phyloP scores from a whole-genome alignment of 1,140 invertebrate species.

The Neodiprion virginianus region DNA sequence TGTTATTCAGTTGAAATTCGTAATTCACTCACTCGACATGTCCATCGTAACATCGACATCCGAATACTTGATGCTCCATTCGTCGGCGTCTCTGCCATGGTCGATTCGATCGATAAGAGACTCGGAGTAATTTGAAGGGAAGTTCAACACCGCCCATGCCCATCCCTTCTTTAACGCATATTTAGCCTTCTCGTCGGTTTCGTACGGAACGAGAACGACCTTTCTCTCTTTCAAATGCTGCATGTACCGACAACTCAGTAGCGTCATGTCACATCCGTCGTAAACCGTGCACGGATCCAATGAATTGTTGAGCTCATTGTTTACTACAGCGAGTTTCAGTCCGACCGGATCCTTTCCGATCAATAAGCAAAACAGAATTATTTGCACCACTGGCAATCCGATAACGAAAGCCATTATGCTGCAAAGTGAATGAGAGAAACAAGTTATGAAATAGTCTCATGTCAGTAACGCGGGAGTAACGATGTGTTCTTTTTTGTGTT shows the following conservation, averaged over 20 bases:
- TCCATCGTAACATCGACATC: conserved; percentile 84
- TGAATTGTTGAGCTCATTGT: conserved; percentile 75
- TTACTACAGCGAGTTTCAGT: conserved; percentile 84
- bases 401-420: conserved; percentile 91
- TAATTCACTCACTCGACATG: conserved; percentile 81
- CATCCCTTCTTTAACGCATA: conserved; percentile 75
- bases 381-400: conserved; percentile 89
- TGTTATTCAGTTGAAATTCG: not conserved
- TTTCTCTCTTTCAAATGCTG: conserved; percentile 70
- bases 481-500: not conserved
- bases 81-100: conserved; percentile 71
- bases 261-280: conserved; percentile 69
- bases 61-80: conserved; percentile 74
- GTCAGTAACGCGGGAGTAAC: conserved; percentile 17
- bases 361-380: conserved; percentile 92
- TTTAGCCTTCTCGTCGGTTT: conserved; percentile 66
- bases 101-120: conserved; percentile 76
- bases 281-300: conserved; percentile 58
- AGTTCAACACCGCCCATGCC: conserved; percentile 83
- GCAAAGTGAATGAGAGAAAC: conserved; percentile 34
- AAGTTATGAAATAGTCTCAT: conserved; percentile 6
- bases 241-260: conserved; percentile 80
- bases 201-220: conserved; percentile 63
- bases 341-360: conserved; percentile 90
- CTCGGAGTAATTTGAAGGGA: conserved; percentile 83